Conservation (phyloP, 2,113 vertebrate species). For the Lipotes vexillifer region DNA sequence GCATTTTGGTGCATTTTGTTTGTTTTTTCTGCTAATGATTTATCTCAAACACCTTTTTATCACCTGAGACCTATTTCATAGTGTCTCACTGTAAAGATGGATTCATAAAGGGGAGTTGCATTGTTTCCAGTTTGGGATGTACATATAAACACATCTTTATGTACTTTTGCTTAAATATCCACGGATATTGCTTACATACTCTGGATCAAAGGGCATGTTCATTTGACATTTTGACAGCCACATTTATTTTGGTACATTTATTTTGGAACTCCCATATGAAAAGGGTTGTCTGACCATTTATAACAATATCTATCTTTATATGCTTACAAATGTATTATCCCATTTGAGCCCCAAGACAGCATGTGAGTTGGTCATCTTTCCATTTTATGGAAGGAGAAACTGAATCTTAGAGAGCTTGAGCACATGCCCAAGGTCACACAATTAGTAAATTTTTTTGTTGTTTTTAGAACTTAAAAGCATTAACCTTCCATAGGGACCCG, state of each 20-base stretch:
- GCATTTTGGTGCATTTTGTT: not conserved
- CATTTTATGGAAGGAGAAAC: not conserved
- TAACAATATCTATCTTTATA: not conserved
- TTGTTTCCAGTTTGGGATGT: not conserved
- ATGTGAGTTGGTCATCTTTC: not conserved
- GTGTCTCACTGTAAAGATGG: not conserved
- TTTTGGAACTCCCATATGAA: not conserved
- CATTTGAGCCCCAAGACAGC: not conserved
- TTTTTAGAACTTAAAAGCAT: not conserved
- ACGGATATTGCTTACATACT: not conserved
- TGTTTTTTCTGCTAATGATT: not conserved
- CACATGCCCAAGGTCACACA: not conserved
- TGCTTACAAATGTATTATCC: not conserved
- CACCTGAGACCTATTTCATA: not conserved
- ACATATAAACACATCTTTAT: not conserved
- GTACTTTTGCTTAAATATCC: not conserved
- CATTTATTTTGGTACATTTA: not conserved
- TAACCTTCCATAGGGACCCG: not conserved
- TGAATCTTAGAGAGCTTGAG: not conserved
- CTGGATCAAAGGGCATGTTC: not conserved
- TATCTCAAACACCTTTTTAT: not conserved
- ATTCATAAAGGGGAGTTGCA: not conserved
- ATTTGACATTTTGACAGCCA: not conserved
- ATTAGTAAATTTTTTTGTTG: not conserved
- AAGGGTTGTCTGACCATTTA: not conserved